phyloP scores from a whole-genome alignment of 2,113 vertebrate genomes.

The Chionomys nivalis region DNA sequence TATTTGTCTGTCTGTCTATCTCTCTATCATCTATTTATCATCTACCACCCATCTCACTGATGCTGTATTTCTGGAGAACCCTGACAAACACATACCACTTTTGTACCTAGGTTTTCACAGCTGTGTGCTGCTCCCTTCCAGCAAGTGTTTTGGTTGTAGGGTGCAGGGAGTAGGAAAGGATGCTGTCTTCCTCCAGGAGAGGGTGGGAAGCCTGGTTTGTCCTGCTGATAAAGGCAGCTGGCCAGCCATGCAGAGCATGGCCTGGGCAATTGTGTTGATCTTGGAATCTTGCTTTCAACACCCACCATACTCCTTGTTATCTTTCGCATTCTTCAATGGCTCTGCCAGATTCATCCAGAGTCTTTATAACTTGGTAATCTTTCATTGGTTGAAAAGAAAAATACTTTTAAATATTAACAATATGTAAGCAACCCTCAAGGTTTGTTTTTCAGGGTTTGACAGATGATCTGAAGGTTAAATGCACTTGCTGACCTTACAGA shows the following conservation, averaged over 20 bases:
- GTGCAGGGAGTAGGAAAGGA: no score
- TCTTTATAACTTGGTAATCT: background rate
- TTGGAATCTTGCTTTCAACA: fast-evolving
- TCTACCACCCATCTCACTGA: background rate
- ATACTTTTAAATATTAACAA: background rate
- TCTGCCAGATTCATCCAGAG: background rate
- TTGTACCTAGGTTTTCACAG: background rate
- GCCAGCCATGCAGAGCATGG: fast-evolving
- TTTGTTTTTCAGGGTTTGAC: background rate
- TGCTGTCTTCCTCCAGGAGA: fast-evolving
- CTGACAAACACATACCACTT: background rate
- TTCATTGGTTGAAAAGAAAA: background rate
- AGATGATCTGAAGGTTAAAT: background rate
- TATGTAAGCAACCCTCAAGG: background rate
- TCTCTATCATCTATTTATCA: background rate
- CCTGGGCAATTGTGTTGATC: no score
- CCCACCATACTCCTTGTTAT: fast-evolving
- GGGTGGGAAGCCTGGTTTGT: no score
- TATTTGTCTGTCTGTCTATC: background rate
- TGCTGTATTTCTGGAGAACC: background rate
- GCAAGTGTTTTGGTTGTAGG: background rate
- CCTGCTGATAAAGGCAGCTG: no score
- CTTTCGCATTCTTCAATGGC: fast-evolving
- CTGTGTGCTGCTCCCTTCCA: background rate
- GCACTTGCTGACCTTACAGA: background rate